Evolutionary conservation across 1,140 invertebrate genomes (phyloP).

Genomic region (Frieseomelitta varia): DNA sequence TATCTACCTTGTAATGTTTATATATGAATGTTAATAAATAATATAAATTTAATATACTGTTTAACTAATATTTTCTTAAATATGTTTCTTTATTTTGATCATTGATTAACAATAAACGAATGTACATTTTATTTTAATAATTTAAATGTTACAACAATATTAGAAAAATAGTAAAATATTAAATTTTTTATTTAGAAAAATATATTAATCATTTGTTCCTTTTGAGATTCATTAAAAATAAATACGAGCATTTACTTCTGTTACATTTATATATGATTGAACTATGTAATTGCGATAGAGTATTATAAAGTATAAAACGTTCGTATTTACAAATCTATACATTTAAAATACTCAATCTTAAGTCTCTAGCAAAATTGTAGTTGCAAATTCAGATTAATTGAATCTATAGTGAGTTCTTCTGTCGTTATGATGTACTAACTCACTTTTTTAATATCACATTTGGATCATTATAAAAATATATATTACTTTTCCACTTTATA

Average conservation of each 20-base stretch:
- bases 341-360: constrained; percentile 2
- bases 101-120: background rate
- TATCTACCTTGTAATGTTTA: background rate
- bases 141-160: constrained; percentile 22
- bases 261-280: constrained; percentile 39
- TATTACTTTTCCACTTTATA: constrained; percentile 4
- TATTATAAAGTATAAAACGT: constrained; percentile 35
- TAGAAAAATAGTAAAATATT: constrained; percentile 34
- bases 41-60: background rate
- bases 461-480: constrained; percentile 25
- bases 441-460: constrained; percentile 13
- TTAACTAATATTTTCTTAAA: background rate
- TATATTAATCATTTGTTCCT: constrained; percentile 38
- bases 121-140: constrained; percentile 29
- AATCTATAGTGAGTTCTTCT: background rate
- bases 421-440: background rate
- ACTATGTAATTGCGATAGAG: constrained; percentile 15
- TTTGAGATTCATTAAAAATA: constrained; percentile 28
- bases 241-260: constrained; percentile 25
- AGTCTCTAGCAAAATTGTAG: constrained; percentile 3
- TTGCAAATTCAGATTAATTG: background rate
- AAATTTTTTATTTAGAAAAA: constrained; percentile 29
- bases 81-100: background rate
- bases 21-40: constrained; percentile 12
- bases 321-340: constrained; percentile 51